phyloP scores from a whole-genome alignment of 2,888 invertebrate genomes.

The Acanthopleura granulata region DNA sequence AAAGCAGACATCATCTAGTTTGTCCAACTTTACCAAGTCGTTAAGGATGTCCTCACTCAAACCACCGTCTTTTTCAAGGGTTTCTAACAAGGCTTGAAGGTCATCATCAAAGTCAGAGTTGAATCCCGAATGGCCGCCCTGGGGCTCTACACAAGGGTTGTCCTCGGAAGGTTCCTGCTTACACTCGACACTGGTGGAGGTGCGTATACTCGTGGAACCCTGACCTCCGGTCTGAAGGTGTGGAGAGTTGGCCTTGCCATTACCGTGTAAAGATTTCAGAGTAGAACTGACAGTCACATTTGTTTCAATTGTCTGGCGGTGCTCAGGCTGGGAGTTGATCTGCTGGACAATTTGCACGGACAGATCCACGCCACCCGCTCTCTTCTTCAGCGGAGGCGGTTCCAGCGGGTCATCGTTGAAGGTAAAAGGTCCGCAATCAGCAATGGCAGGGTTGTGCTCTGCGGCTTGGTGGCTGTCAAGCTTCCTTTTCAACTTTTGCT shows the following conservation, averaged over 20 bases:
- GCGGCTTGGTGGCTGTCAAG: constrained; percentile 39
- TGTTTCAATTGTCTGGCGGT: constrained; percentile 88
- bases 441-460: constrained; percentile 11
- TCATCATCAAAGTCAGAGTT: constrained; percentile 43
- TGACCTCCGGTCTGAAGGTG: neutral
- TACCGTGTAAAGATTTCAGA: constrained; percentile 77
- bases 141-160: constrained; percentile 30
- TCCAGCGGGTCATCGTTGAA: constrained; percentile 24
- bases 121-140: constrained; percentile 15
- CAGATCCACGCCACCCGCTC: constrained; percentile 70
- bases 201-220: constrained; percentile 38
- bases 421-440: constrained; percentile 1
- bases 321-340: constrained; percentile 87
- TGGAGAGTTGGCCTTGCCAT: neutral
- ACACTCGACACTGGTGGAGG: constrained; percentile 49
- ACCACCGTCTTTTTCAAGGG: constrained; percentile 81
- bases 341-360: constrained; percentile 91
- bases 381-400: constrained; percentile 28
- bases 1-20: constrained; percentile 44
- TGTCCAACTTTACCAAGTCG: constrained; percentile 55
- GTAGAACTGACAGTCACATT: constrained; percentile 87
- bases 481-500: constrained; percentile 57
- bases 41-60: constrained; percentile 45
- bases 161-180: constrained; percentile 77
- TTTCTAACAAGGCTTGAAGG: constrained; percentile 74